These are phyloP conservation scores for Thaleichthys pacificus DNA, from an alignment of 2,797 vertebrate species.

Conservation along the genomic window DNA sequence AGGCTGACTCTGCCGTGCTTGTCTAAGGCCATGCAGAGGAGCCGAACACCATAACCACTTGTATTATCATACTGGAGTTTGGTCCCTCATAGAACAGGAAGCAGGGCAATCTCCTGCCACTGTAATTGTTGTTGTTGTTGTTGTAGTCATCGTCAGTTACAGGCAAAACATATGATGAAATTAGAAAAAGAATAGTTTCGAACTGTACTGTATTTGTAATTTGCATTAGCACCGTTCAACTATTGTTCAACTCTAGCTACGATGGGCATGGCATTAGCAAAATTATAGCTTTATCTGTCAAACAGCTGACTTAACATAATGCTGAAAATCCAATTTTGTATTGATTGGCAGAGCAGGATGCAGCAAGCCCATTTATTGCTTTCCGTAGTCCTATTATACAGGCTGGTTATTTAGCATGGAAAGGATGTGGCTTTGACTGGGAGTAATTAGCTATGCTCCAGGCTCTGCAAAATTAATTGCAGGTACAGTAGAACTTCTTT, in stretches of 20 bases:
- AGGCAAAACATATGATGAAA: conserved; percentile 17
- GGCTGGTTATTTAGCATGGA: conserved; percentile 59
- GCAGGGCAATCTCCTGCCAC: too few relatives aligned
- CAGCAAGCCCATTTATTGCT: conserved; percentile 50
- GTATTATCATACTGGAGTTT: too few relatives aligned
- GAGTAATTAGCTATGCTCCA: conserved; percentile 9
- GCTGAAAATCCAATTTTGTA: conserved; percentile 70
- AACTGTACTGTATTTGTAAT: conserved; percentile 40
- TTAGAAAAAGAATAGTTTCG: conserved; percentile 16
- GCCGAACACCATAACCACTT: too few relatives aligned
- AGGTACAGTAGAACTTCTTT: conserved; percentile 8
- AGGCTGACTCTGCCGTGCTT: too few relatives aligned
- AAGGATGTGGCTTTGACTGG: conserved; percentile 47
- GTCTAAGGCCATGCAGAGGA: too few relatives aligned
- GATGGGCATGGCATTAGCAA: conserved; percentile 58
- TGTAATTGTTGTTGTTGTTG: too few relatives aligned
- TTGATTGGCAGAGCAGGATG: conserved; percentile 68
- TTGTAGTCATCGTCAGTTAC: background rate
- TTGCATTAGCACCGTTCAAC: conserved; percentile 41
- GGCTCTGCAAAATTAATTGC: conserved; percentile 8
- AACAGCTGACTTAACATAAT: conserved; percentile 71
- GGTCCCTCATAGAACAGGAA: too few relatives aligned
- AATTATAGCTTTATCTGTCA: conserved; percentile 73
- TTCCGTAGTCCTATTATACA: conserved; percentile 51
- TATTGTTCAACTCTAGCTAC: conserved; percentile 2